Evolutionary conservation across 1,140 invertebrate species (phyloP), one percentile per base, ranked within the genome.

Genomic region (Cepaea nemoralis): DNA sequence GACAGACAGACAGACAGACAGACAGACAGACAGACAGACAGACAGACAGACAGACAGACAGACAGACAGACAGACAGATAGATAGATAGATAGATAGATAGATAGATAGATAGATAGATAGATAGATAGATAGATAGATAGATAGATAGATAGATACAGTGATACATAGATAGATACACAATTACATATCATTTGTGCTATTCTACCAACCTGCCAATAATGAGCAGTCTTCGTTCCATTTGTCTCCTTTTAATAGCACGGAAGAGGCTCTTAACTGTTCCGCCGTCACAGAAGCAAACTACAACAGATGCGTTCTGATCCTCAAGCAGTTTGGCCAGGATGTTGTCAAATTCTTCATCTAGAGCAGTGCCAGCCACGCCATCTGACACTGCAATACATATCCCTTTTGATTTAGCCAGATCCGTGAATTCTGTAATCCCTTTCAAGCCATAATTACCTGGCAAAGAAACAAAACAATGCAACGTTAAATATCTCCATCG

Each of bases 211-310:
- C 94, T 95, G 85, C 94, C 94, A 80, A 95, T 93, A 84, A 95
- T 93, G 63, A 95, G 91, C 85, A 95, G 95, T 81, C 93, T 91
- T 50, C 93, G 93, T 2, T 92, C 93, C n/a, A 93, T 90, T 83
- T 94, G 93, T n/a, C 94, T 91, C 83, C 93, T 77, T 27, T 79
- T 92, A 1, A 94, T 93, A 0, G 95, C 95, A 81, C 92, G 92
- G 79, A 96, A 92, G n/a, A 96, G 91, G 22, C 93, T 93, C 77
- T 93, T 90, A 55, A 96, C 94, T 0, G 95, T 95, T 88, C 93
- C 92, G 5, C 95, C 95, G 91, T 96, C 95, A 90, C 95, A 96
- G 92, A 96, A 96, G 89, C 95, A 96, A 2, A 96, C 94, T n/a
- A 96, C 94, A 8, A 96, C 95, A 48, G 93, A 91, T 10, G 94